These are phyloP conservation scores for Ancistrus triradiatus DNA, from an alignment of 2,113 vertebrate genomes.

Conservation along the genomic window DNA sequence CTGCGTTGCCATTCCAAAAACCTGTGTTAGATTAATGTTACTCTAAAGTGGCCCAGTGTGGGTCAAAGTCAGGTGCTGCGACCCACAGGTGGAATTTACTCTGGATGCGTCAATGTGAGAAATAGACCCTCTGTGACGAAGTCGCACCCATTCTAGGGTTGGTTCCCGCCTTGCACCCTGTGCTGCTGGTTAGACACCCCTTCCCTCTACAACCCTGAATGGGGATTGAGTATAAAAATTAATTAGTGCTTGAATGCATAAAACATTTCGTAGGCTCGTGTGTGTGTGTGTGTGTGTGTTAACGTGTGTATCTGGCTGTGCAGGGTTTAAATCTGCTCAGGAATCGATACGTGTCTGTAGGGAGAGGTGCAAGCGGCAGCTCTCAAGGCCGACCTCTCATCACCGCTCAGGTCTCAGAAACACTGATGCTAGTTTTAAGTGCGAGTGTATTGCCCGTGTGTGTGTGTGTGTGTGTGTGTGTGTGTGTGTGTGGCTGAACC, in stretches of 20 bases:
- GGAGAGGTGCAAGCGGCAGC: slow-evolving; percentile 22
- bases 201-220: too few relatives aligned
- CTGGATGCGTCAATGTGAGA: too few relatives aligned
- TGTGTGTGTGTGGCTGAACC: slow-evolving; percentile 24
- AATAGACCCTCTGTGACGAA: too few relatives aligned
- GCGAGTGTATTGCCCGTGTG: slow-evolving; percentile 14
- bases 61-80: too few relatives aligned
- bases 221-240: slow-evolving; percentile 12
- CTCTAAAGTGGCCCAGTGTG: too few relatives aligned
- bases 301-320: slow-evolving; percentile 12
- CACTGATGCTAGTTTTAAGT: slow-evolving; percentile 19
- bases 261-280: not conserved
- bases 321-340: slow-evolving; percentile 34
- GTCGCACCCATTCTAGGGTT: too few relatives aligned
- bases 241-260: slow-evolving; percentile 9
- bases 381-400: slow-evolving; percentile 34
- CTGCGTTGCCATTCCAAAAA: too few relatives aligned
- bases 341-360: slow-evolving; percentile 33
- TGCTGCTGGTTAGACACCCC: too few relatives aligned
- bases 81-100: too few relatives aligned
- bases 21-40: too few relatives aligned
- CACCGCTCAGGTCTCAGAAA: slow-evolving; percentile 23
- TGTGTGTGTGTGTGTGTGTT: slow-evolving; percentile 14
- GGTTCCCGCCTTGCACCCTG: too few relatives aligned
- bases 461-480: slow-evolving; percentile 20